phyloP scores from a whole-genome alignment of 2,888 invertebrate species.

The Acronicta psi region DNA sequence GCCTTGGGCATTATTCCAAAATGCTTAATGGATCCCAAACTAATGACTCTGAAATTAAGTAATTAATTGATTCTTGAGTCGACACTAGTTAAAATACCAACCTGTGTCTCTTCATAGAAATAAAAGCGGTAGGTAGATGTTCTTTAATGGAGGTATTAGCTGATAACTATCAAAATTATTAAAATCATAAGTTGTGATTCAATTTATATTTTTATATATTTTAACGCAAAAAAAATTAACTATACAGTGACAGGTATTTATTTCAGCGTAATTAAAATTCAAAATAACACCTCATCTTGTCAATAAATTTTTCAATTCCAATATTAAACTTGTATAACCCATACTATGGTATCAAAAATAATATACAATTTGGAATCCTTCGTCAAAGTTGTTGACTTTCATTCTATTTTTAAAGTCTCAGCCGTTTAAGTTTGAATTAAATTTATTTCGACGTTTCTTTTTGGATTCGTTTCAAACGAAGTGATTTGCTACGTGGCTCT shows the following conservation, averaged over 20 bases:
- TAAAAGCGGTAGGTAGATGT: too few species aligned
- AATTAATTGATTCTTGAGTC: too few species aligned
- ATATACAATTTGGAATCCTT: slow-evolving; percentile 37
- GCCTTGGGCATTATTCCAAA: background rate
- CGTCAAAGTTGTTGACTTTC: slow-evolving; percentile 5
- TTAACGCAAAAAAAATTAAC: background rate
- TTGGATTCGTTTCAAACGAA: slow-evolving; percentile 74
- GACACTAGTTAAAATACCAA: too few species aligned
- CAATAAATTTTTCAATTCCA: slow-evolving; percentile 8
- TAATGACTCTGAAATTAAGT: background rate
- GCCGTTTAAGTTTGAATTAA: slow-evolving; percentile 22
- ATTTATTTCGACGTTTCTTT: slow-evolving; percentile 64
- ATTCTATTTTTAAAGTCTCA: slow-evolving; percentile 2
- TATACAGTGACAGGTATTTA: background rate
- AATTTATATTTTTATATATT: background rate
- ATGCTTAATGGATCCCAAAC: too few species aligned
- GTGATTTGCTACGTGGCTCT: slow-evolving; percentile 81
- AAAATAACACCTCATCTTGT: background rate
- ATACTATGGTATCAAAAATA: slow-evolving; percentile 68
- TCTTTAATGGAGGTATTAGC: too few species aligned
- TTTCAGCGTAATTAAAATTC: background rate
- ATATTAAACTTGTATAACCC: slow-evolving; percentile 45
- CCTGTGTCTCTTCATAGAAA: too few species aligned
- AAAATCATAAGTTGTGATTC: background rate
- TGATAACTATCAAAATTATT: background rate